Evolutionary conservation across 2,888 invertebrate species (phyloP).

Genomic region (Cheilosia scutellata): DNA sequence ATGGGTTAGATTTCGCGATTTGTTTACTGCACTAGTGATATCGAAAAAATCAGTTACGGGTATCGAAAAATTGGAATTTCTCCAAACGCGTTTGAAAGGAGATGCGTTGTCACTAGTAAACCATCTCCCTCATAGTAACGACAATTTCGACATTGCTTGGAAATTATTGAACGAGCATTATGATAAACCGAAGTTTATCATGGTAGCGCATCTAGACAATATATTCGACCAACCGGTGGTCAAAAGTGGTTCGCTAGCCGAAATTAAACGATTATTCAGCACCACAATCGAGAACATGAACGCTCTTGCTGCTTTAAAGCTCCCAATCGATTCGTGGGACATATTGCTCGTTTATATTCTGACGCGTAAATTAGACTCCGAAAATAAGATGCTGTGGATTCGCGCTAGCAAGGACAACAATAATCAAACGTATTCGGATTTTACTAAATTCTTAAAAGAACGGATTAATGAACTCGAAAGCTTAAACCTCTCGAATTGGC

Average conservation of each 20-base stretch:
- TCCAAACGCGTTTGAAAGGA: constrained; percentile 25
- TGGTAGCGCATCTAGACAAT: constrained; percentile 23
- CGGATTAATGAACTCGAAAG: constrained; percentile 32
- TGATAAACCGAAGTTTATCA: constrained; percentile 33
- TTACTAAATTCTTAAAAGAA: constrained; percentile 1
- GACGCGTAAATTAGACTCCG: constrained; percentile 10
- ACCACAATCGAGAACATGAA: constrained; percentile 28
- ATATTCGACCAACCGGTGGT: constrained; percentile 22
- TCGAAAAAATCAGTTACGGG: constrained; percentile 19
- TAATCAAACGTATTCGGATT: not conserved
- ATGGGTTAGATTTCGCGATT: constrained; percentile 42
- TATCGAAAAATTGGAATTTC: constrained; percentile 44
- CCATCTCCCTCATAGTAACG: constrained; percentile 17
- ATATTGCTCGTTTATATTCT: constrained; percentile 6
- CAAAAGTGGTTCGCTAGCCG: constrained; percentile 9
- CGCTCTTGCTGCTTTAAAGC: constrained; percentile 24
- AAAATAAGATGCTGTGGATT: constrained; percentile 26
- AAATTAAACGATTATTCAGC: constrained; percentile 13
- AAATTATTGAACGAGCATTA: constrained; percentile 12
- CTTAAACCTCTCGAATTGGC: constrained; percentile 3
- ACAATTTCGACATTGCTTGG: constrained; percentile 26
- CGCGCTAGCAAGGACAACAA: constrained; percentile 13
- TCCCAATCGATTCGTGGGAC: constrained; percentile 25
- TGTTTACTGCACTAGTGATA: constrained; percentile 35
- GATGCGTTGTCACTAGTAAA: constrained; percentile 35